Evolutionary conservation across 2,113 vertebrate species (phyloP), one percentile per base, ranked within the genome.

Genomic region (Prolemur simus): DNA sequence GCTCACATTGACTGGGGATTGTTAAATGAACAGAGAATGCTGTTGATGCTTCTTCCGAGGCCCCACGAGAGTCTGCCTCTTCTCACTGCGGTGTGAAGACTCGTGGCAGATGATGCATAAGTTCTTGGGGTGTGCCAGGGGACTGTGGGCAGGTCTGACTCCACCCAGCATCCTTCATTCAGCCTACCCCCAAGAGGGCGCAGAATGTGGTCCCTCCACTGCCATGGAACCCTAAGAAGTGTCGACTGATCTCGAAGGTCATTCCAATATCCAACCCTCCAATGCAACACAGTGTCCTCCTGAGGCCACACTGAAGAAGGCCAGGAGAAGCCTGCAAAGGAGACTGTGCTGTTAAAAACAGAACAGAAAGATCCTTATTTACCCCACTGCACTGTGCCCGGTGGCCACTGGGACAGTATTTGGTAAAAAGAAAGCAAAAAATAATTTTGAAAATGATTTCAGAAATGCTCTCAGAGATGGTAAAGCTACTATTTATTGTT

Each of bases 231-330:
- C 14, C 27, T 47, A 4, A 7, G 58, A 74, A 6, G 47, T 8
- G 6, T 42, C 18, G 8, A 3, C 14, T 9, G 52, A 21, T 27
- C 21, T 2, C 0, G 2, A 63, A 58, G 29, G 52, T 6, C 17
- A 71, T 11, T 47, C 64, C 29, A 42, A 29, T 45, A 4, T 1
- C 32, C 10, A 1, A 4, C 5, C 6, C 56, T 82, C 1, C 0
- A 5, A 37, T 2, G 12, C 11, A 27, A n/a, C 27, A 25, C n/a
- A 42, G 18, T 17, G 4, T 42, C 5, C 11, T 14, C 18, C 25
- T 32, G 32, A 34, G 27, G 20, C 21, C 54, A 6, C 25, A 34
- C 12, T 23, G 29, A 42, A 27, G 20, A 88, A 39, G 29, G 5
- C 34, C 60, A 47, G 45, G 23, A 34, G 81, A n/a, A 68, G 60